Base-by-base conservation (phyloP, 2,888 invertebrate species). In the Hirtodrosophila histrioides region DNA sequence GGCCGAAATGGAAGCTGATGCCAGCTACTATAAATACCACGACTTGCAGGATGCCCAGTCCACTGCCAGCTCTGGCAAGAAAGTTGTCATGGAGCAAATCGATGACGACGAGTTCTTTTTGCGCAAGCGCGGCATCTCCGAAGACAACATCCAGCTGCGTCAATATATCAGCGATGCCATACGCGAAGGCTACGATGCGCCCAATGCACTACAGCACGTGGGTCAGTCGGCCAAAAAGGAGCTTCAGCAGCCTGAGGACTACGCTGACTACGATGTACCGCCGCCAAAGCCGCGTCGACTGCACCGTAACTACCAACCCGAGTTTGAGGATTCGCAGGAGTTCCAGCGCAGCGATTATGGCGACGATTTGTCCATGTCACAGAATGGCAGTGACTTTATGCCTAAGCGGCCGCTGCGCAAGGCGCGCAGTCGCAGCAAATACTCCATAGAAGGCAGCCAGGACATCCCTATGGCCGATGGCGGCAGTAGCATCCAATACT, bases 71-170 rank as follows among this genome's bases (percentile, higher is more conserved):
- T 94, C 94, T 0, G 93, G 93, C 43, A 92, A 94, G 50, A 93
- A 93, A 50, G 94, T 95, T 0, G 95, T 96, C 3, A 94, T 97
- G 85, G 97, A 97, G 92, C 96, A 97, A 92, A 95, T 97, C 75
- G 95, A 96, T 89, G 95, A 96, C 41, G 97, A 97, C 91, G 96
- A 97, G 92, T 97, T 97, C 92, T 96, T 96, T 90, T 93, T 97
- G 67, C 93, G 96, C 77, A 95, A 95, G 91, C 95, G 95, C 89
- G 96, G 96, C 68, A 95, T 96, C 88, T 96, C 96, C 72, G 89
- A 91, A 63, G 96, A 96, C 91, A 95, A 96, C 92, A 95, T 96
- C 89, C 95, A 95, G 91, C 93, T 96, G 62, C 95, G 95, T 65
- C 94, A 94, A 90, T 96, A 95, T 88, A 93, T 96, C 58, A 95